phyloP scores from a whole-genome alignment of 2,113 vertebrate species.

The Gymnocephalus cernua region DNA sequence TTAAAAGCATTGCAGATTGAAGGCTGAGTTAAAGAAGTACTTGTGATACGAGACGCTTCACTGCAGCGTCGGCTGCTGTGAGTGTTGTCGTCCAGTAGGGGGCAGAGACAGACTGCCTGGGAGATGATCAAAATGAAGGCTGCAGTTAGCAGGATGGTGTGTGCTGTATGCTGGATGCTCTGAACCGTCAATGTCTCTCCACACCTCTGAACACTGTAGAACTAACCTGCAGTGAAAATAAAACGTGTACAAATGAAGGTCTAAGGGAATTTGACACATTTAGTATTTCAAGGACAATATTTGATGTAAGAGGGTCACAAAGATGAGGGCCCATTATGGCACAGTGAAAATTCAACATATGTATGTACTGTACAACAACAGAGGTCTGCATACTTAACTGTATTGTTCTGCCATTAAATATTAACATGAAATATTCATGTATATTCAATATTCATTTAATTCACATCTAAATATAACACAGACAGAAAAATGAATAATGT shows the following conservation, averaged over 20 bases:
- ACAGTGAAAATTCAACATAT: not conserved
- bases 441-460: too few species aligned
- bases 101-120: conserved; percentile 78
- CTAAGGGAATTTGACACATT: not conserved
- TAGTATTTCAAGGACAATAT: not conserved
- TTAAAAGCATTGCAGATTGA: conserved; percentile 71
- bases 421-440: not conserved
- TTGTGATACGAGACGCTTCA: conserved; percentile 57
- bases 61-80: conserved; percentile 28
- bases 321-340: not conserved
- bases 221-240: conserved; percentile 20
- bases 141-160: conserved; percentile 18
- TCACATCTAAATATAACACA: not conserved
- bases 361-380: not conserved
- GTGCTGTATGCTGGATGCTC: conserved; percentile 23
- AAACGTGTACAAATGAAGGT: not conserved
- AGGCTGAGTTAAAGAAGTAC: conserved; percentile 71
- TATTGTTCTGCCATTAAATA: not conserved
- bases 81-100: conserved; percentile 74
- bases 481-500: not conserved
- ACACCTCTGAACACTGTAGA: conserved; percentile 27
- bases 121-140: not conserved
- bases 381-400: not conserved
- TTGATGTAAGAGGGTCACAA: not conserved
- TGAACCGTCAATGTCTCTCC: conserved; percentile 1